A percentile compares a stretch with the other conserved stretches of the same genome.
These are phyloP conservation scores for Oncopodura yosiiana DNA, from an alignment of 1,140 invertebrate genomes.

Conservation along the genomic window DNA sequence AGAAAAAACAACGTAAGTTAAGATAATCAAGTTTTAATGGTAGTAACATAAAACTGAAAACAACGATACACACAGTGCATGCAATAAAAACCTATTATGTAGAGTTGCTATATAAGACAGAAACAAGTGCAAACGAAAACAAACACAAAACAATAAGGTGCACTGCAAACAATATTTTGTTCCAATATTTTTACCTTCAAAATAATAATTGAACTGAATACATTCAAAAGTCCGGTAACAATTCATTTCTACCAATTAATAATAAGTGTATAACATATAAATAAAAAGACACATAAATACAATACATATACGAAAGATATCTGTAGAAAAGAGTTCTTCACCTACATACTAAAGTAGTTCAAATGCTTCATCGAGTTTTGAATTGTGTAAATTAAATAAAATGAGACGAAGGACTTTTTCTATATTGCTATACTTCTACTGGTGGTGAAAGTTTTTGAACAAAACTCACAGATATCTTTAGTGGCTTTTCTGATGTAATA, in stretches of 20 bases:
- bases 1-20: conserved; percentile 34
- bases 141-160: not conserved
- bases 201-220: too few species aligned
- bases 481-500: not conserved
- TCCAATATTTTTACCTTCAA: too few species aligned
- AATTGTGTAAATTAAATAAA: conserved; percentile 16
- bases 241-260: too few species aligned
- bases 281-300: too few species aligned
- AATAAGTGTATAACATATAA: too few species aligned
- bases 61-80: not conserved
- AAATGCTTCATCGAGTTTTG: conserved; percentile 3
- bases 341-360: conserved; percentile 12
- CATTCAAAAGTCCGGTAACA: too few species aligned
- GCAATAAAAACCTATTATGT: not conserved
- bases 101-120: too few species aligned
- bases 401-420: not conserved
- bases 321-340: too few species aligned
- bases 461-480: not conserved
- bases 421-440: too few species aligned
- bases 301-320: too few species aligned
- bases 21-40: not conserved
- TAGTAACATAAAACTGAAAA: not conserved
- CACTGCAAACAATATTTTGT: not conserved
- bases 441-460: not conserved
- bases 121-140: conserved; percentile 3